Conservation (phyloP, 2,797 vertebrate species). For the Cynodonichthys magdalenae region DNA sequence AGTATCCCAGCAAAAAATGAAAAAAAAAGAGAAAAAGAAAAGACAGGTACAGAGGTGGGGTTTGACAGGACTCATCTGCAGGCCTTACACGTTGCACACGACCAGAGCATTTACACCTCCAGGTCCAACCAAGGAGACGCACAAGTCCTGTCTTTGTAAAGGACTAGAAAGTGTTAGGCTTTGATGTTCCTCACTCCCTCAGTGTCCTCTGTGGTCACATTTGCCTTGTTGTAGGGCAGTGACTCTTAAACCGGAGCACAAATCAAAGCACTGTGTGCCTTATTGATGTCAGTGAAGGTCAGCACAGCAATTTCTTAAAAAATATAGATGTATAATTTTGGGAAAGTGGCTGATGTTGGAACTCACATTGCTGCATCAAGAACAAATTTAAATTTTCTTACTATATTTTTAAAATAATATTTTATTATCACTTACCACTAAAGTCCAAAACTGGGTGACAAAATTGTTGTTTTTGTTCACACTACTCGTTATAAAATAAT, state of each 20-base stretch:
- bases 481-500: too few relatives aligned
- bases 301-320: slow-evolving; percentile 7
- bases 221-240: slow-evolving; percentile 50
- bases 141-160: slow-evolving; percentile 27
- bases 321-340: slow-evolving; percentile 22
- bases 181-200: slow-evolving; percentile 64
- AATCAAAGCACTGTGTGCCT: slow-evolving; percentile 54
- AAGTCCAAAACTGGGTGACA: too few relatives aligned
- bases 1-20: slow-evolving; percentile 17
- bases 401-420: too few relatives aligned
- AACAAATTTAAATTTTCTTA: slow-evolving; percentile 9
- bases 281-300: slow-evolving; percentile 55
- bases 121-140: slow-evolving; percentile 51
- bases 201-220: slow-evolving; percentile 60
- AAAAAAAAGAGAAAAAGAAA: neutral
- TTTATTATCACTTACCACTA: too few relatives aligned
- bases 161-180: slow-evolving; percentile 38
- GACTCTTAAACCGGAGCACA: slow-evolving; percentile 45
- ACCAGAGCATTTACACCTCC: slow-evolving; percentile 48
- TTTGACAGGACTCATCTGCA: slow-evolving; percentile 61
- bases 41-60: slow-evolving; percentile 59
- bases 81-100: slow-evolving; percentile 25
- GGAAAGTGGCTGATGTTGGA: neutral
- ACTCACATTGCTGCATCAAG: slow-evolving; percentile 5
- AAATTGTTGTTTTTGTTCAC: too few relatives aligned